These are phyloP conservation scores for Clamator glandarius DNA, from an alignment of 2,797 vertebrate species.

Conservation along the genomic window DNA sequence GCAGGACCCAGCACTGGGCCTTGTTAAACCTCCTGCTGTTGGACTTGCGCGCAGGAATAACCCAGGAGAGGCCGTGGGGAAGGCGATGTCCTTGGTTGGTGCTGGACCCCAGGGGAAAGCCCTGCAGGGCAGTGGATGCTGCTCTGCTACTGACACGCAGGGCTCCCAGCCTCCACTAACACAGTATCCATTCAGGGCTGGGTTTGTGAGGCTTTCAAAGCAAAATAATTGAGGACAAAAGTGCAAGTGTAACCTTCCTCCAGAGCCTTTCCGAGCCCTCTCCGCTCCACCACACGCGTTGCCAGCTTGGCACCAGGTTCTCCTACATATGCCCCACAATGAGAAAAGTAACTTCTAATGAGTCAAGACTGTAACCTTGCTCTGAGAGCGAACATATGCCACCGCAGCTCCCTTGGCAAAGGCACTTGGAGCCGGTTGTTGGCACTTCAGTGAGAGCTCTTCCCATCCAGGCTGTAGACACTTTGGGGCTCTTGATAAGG, in stretches of 20 bases:
- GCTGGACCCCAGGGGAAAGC: background rate
- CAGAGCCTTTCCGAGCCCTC: background rate
- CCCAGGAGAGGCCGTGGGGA: rapidly evolving
- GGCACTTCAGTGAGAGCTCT: background rate
- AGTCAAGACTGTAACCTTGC: slow-evolving; percentile 14
- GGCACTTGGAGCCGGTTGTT: background rate
- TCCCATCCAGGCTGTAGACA: background rate
- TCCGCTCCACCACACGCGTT: rapidly evolving
- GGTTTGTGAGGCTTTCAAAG: background rate
- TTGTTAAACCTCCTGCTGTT: no score
- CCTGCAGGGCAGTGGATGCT: rapidly evolving
- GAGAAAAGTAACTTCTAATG: background rate
- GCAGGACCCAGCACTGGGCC: no score
- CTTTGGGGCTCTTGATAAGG: background rate
- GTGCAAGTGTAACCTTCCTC: background rate
- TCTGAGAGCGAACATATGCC: slow-evolving; percentile 44
- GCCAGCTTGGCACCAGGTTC: slow-evolving; percentile 11
- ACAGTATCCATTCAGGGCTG: rapidly evolving
- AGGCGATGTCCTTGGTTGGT: rapidly evolving
- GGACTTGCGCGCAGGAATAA: background rate
- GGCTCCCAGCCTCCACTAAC: background rate
- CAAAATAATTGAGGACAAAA: background rate
- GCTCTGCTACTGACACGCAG: rapidly evolving
- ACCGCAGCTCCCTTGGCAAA: slow-evolving; percentile 35
- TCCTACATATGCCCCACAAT: background rate